Evolutionary conservation across 2,797 vertebrate genomes (phyloP).

Genomic region (Anguilla marmorata): DNA sequence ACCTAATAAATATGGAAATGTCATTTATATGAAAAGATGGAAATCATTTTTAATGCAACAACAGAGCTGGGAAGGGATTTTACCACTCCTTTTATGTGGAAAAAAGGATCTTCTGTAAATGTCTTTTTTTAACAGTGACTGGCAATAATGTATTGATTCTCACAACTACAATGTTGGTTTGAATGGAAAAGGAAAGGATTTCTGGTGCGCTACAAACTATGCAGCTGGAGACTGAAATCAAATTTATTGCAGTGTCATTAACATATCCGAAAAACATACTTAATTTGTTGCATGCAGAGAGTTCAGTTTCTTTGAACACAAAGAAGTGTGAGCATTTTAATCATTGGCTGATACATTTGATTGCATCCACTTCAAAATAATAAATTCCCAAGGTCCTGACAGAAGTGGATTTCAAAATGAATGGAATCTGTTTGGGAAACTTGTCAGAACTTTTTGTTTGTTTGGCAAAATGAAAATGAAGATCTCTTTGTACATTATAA

Average conservation of each 20-base stretch:
- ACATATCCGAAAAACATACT: background rate
- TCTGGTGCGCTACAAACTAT: background rate
- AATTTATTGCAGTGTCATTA: background rate
- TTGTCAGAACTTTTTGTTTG: slow-evolving; percentile 30
- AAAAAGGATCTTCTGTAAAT: background rate
- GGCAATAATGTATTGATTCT: background rate
- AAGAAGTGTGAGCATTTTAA: slow-evolving; percentile 16
- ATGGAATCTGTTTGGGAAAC: slow-evolving; percentile 4
- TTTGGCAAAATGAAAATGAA: slow-evolving; percentile 38
- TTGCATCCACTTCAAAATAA: slow-evolving; percentile 36
- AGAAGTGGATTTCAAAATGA: slow-evolving; percentile 26
- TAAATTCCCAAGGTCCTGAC: slow-evolving; percentile 23
- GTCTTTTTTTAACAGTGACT: background rate
- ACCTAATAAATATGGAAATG: background rate
- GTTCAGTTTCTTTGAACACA: slow-evolving; percentile 11
- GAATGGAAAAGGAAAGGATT: slow-evolving; percentile 2
- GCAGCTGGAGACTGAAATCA: background rate
- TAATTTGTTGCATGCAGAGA: background rate
- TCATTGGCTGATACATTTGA: background rate
- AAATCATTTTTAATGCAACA: background rate
- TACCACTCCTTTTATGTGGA: background rate
- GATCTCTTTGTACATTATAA: slow-evolving; percentile 34
- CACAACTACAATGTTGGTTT: background rate
- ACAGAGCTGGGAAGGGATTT: background rate
- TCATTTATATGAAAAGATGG: background rate